A percentile compares a stretch with the other conserved stretches of the same genome.
phyloP scores from a whole-genome alignment of 2,888 invertebrate genomes.

The Lobophora halterata region DNA sequence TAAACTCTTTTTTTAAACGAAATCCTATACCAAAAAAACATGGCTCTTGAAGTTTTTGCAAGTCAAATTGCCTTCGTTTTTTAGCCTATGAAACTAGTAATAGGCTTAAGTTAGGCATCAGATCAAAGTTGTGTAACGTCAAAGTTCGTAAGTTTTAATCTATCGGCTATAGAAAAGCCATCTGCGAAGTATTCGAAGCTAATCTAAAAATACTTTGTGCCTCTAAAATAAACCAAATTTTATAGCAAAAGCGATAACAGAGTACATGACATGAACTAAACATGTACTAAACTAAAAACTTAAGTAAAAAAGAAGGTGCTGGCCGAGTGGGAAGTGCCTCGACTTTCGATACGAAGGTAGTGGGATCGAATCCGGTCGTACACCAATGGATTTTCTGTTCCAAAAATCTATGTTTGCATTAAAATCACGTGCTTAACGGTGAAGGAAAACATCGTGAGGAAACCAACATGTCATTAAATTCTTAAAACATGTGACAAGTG shows the following conservation, averaged over 20 bases:
- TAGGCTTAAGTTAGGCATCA: constrained; percentile 20
- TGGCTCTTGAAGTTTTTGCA: constrained; percentile 15
- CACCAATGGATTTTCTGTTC: too few relatives aligned
- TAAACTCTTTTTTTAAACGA: too few relatives aligned
- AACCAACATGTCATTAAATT: too few relatives aligned
- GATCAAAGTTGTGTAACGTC: constrained; percentile 19
- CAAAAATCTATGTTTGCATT: too few relatives aligned
- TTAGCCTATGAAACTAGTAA: constrained; percentile 24
- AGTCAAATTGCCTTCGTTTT: constrained; percentile 24
- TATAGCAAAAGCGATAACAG: constrained; percentile 5
- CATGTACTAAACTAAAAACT: constrained; percentile 11
- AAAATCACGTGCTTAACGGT: too few relatives aligned
- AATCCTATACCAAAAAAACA: too few relatives aligned
- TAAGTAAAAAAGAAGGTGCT: constrained; percentile 28
- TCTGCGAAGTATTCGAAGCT: constrained; percentile 2
- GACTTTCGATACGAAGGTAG: too few relatives aligned
- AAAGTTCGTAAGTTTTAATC: constrained; percentile 22
- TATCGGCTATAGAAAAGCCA: constrained; percentile 16
- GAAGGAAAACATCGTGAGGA: too few relatives aligned
- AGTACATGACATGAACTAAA: not conserved
- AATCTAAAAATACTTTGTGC: not conserved
- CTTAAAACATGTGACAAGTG: too few relatives aligned
- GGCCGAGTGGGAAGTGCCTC: too few relatives aligned
- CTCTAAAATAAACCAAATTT: not conserved
- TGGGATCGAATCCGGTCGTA: too few relatives aligned